Percentiles rank a stretch among this genome's conserved stretches.
These are phyloP conservation scores for Lithobates sylvaticus DNA, from an alignment of 2,797 vertebrate species.

Conservation along the genomic window DNA sequence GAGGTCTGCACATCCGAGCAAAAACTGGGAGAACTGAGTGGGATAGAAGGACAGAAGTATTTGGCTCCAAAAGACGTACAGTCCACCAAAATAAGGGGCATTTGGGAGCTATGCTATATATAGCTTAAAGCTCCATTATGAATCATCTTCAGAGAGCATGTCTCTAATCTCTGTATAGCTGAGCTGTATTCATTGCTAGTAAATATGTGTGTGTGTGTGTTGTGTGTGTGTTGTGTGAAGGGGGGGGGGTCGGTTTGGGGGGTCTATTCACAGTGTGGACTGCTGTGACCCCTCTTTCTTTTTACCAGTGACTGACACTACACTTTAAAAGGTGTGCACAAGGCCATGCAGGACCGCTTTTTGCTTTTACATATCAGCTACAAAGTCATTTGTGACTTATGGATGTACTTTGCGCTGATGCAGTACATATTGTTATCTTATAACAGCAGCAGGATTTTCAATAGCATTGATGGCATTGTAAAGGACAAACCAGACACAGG, in stretches of 20 bases:
- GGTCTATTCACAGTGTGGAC: not conserved
- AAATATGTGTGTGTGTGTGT: no score
- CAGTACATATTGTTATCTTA: slow-evolving; percentile 2
- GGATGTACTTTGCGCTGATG: not conserved
- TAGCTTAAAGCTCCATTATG: no score
- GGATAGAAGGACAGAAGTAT: no score
- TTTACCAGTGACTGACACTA: not conserved
- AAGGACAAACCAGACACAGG: slow-evolving; percentile 16
- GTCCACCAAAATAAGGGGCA: no score
- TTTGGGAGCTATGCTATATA: no score
- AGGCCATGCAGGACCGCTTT: not conserved
- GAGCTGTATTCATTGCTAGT: not conserved
- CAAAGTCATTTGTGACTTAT: not conserved
- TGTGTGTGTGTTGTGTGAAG: no score
- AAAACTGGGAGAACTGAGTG: no score
- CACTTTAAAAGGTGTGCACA: not conserved
- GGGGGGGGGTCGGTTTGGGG: no score
- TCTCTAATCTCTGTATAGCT: no score
- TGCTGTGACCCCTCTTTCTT: not conserved
- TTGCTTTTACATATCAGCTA: not conserved
- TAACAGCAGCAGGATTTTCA: not conserved
- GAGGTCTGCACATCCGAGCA: no score
- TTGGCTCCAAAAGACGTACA: no score
- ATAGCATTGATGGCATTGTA: not conserved
- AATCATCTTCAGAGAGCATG: no score